Evolutionary conservation across 2,888 invertebrate species (phyloP), one percentile per base, ranked within the genome.

Genomic region (Caenorhabditis auriculariae): DNA sequence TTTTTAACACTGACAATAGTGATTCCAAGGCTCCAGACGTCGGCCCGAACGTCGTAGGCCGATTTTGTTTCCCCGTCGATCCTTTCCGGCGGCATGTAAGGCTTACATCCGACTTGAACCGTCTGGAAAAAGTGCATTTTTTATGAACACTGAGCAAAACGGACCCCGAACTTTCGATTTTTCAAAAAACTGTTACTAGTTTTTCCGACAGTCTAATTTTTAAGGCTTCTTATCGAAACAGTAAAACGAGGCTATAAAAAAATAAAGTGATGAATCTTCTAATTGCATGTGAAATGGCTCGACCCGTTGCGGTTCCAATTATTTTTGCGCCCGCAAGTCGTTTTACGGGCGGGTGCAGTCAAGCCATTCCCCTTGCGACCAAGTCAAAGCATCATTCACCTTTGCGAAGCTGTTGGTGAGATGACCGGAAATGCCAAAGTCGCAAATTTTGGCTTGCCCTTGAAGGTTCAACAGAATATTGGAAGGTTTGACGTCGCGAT

Each of bases 11-110:
- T 37, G 39, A 83, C 90, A 85, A 96, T 86, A 5, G 95, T 93
- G 80, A 96, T 96, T 51, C 96, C 96, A 65, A 98, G 86, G 48
- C 93, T 93, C 96, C 96, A 98, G 0, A 98, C 93, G 84, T 98
- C 96, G 28, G 95, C 95, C 65, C 93, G 87, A 69, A 94, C 93
- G 82, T 94, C 95, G 82, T 96, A 98, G 71, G 93, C 91, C 87
- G 89, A 89, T 43, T 64, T 63, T 9, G 71, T 59, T 35, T 89
- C 87, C 0, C 95, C 95, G 83, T 96, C 93, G 82, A 98, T 96
- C 81, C 96, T 87, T 84, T 98, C 96, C 5, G 96, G 96, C 91
- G 95, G 95, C 95, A 96, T 96, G 82, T 96, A 96, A 0, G 95
- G 95, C 85, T 95, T 95, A 83, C 95, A 96, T 2, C 95, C 96